Evolutionary conservation across 2,888 invertebrate species (phyloP).

Genomic region (Acleris sparsana): DNA sequence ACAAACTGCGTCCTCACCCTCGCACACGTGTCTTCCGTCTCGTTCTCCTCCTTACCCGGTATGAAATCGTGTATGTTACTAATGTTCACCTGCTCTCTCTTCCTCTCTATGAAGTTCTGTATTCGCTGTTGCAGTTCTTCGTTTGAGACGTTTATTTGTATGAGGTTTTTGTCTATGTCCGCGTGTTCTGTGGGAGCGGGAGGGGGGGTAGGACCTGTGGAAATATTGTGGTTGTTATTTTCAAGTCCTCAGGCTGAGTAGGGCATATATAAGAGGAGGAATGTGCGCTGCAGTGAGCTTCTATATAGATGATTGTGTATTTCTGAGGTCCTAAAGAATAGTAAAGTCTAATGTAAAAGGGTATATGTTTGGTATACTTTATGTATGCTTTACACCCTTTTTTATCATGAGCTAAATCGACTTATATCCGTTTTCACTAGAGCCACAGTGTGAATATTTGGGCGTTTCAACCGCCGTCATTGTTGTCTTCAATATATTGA

Average conservation of each 20-base stretch:
- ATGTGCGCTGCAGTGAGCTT: too few relatives aligned
- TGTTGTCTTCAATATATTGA: too few relatives aligned
- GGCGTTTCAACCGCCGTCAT: too few relatives aligned
- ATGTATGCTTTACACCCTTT: too few relatives aligned
- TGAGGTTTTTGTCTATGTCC: constrained; percentile 64
- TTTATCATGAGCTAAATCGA: too few relatives aligned
- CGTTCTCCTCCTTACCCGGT: constrained; percentile 54
- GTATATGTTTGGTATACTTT: too few relatives aligned
- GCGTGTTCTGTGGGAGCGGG: constrained; percentile 39
- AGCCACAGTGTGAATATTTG: too few relatives aligned
- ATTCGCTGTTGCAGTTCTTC: constrained; percentile 88
- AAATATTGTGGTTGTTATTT: background rate
- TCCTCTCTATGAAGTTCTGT: constrained; percentile 88
- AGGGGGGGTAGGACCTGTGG: constrained; percentile 21
- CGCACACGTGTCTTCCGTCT: constrained; percentile 86
- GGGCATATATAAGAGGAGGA: too few relatives aligned
- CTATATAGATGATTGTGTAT: too few relatives aligned
- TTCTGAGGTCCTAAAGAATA: too few relatives aligned
- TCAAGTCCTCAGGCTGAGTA: background rate
- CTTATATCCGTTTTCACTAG: too few relatives aligned
- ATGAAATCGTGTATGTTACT: constrained; percentile 91
- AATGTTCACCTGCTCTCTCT: constrained; percentile 88
- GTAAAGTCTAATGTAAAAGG: too few relatives aligned
- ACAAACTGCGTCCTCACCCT: constrained; percentile 89
- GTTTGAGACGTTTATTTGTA: constrained; percentile 88